Base-by-base conservation (phyloP, 37 sponge, comb jelly and placozoan genomes). In the Sycon ciliatum region DNA sequence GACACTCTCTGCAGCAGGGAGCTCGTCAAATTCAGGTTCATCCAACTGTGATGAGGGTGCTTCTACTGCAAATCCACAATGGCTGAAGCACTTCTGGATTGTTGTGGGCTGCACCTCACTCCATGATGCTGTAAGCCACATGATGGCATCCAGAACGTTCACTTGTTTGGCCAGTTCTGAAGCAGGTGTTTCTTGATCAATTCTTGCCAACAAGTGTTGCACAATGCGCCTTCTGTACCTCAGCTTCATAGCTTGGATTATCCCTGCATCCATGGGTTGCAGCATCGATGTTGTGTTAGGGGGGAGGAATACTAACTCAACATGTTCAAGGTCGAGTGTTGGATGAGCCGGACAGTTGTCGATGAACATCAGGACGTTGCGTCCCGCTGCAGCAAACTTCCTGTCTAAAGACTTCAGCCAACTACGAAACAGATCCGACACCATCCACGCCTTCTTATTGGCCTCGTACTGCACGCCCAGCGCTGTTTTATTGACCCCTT, bases 261-360 rank as follows among this genome's bases (percentile, higher is more conserved):
- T 60, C 9, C 63, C 63, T 11, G 63, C 63, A 26, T 60, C 63
- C 7, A 11, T n/a, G 7, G 63, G 63, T 22, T 60, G 63, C 11
- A 60, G 30, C 22, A n/a, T 60, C n/a, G 63, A 60, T n/a, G 63
- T 60, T 11, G 63, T 60, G 26, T 60, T 60, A 27, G 63, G 63
- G 7, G 63, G 63, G 11, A 60, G 26, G 16, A 60, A 60, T 7
- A 60, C 63, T 26, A 60, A 60, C 16, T 60, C 16, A 22, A 60
- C 63, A 26, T 60, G 7, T 11, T 9, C 9, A 11, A 11, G 11
- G 30, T n/a, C 29, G 16, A 60, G n/a, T n/a, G 7, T 22, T n/a
- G 63, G 63, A 26, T 60, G 63, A n/a, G 63, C 63, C 7, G 29
- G 7, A 22, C 63, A 60, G 63, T 60, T 60, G 63, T 60, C 63